Percentiles rank a stretch among this genome's conserved stretches.
Evolutionary conservation across 1,140 invertebrate genomes (phyloP).

Genomic region (Callitettix versicolor): DNA sequence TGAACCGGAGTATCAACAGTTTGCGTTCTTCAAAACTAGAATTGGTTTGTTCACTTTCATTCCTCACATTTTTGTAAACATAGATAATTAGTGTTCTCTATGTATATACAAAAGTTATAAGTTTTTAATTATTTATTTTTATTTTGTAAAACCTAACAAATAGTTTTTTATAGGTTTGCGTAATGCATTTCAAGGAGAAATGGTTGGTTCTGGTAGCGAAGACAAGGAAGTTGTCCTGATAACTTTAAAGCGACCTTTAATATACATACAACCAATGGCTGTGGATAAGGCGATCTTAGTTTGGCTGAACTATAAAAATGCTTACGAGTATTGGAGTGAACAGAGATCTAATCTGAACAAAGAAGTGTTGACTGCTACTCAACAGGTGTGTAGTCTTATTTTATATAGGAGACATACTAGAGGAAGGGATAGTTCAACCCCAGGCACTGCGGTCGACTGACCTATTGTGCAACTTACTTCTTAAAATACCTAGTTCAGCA

Average conservation of each 20-base stretch:
- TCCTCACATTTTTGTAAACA: not conserved
- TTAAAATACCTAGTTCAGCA: too few species aligned
- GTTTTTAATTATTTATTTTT: too few species aligned
- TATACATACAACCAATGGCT: slow-evolving; percentile 91
- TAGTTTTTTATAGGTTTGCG: too few species aligned
- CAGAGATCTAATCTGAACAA: slow-evolving; percentile 80
- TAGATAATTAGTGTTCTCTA: too few species aligned
- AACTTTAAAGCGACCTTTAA: slow-evolving; percentile 77
- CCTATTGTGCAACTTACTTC: too few species aligned
- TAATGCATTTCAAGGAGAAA: slow-evolving; percentile 83
- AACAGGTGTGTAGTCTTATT: slow-evolving; percentile 41
- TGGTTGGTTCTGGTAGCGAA: slow-evolving; percentile 47
- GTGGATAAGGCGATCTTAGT: slow-evolving; percentile 94
- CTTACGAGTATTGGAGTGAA: slow-evolving; percentile 98
- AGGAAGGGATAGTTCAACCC: too few species aligned
- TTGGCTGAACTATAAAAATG: slow-evolving; percentile 97
- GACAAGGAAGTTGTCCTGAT: slow-evolving; percentile 93
- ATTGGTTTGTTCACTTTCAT: slow-evolving; percentile 48
- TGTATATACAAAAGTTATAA: too few species aligned
- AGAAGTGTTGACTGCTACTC: slow-evolving; percentile 72
- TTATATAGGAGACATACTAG: too few species aligned
- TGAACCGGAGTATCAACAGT: slow-evolving; percentile 91
- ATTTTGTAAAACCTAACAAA: too few species aligned
- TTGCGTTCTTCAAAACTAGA: slow-evolving; percentile 92
- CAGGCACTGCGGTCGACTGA: too few species aligned